Base-by-base conservation (phyloP, 2,113 vertebrate species). In the Psammodynastes pulverulentus region DNA sequence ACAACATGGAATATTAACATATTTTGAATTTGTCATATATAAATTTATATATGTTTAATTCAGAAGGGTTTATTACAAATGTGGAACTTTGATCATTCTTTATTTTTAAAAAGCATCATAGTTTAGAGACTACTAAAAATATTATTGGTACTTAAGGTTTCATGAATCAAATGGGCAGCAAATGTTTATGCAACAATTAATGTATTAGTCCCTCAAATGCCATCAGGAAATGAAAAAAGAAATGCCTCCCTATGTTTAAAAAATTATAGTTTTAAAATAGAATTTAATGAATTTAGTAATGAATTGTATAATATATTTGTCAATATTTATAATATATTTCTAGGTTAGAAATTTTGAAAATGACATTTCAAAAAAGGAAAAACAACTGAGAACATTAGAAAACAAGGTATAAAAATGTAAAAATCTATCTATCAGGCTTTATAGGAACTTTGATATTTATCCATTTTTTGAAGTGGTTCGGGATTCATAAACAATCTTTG, bases 331-430 rank as follows among this genome's bases (percentile, higher is more conserved):
- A 89, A 91, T 95, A 6, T 95, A 39, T 96, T 94, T 97, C 53
- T 95, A 99, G 98, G 95, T 91, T 94, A 96, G 97, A 96, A 94
- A 56, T 91, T 95, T 97, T 95, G 97, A 98, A 96, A 96, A 95
- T 93, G 95, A 98, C 97, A 94, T 98, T 26, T 95, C 94, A 91
- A 97, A 96, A 96, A 98, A 98, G 95, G 98, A 98, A 94, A 98
- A 98, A 93, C 96, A 97, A 52, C 93, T 98, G 92, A 98, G 98
- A 97, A 94, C 96, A 92, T 84, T 98, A 91, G 98, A 98, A 97
- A 97, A 97, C 94, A 98, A 99, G 98, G 98, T 98, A 96, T 56
- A 62, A 91, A 94, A 45, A 92, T 79, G 15, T 92, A 88, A 67
- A 0, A 0, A 48, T 58, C 10, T 54, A n/a, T 21, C 26, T 39